These are phyloP conservation scores for Gopherus evgoodei DNA, from an alignment of 2,113 vertebrate genomes.

Conservation along the genomic window DNA sequence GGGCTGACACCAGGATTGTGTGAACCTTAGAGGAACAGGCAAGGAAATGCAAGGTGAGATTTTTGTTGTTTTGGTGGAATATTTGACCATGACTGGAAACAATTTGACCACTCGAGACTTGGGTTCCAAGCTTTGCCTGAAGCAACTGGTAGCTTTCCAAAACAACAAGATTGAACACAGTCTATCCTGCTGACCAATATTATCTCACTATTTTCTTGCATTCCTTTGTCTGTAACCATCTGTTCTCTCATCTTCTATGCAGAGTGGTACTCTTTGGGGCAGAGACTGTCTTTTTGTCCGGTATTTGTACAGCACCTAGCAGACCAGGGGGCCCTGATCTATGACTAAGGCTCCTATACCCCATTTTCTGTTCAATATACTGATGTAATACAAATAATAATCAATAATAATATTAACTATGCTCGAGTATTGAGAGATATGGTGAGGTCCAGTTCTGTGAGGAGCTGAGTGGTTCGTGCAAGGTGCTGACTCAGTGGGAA, in stretches of 20 bases:
- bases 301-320: not conserved
- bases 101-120: slow-evolving; percentile 3
- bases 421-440: not conserved
- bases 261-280: not conserved
- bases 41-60: slow-evolving; percentile 28
- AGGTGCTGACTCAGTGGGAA: slow-evolving; percentile 9
- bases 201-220: slow-evolving; percentile 14
- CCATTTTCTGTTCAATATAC: no score
- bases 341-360: rapidly evolving
- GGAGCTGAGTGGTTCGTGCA: not conserved
- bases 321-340: not conserved
- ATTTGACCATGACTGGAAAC: not conserved
- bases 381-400: not conserved
- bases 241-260: not conserved
- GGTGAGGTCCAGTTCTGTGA: not conserved
- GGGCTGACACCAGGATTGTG: not conserved
- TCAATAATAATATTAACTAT: not conserved
- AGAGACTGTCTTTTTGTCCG: not conserved
- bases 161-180: slow-evolving; percentile 3
- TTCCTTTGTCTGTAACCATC: not conserved
- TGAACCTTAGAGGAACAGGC: not conserved
- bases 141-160: slow-evolving; percentile 34
- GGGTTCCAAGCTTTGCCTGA: slow-evolving; percentile 29
- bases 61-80: not conserved
- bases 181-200: slow-evolving; percentile 34